phyloP scores from a whole-genome alignment of 2,797 vertebrate species.

The Eidolon dupreanum region DNA sequence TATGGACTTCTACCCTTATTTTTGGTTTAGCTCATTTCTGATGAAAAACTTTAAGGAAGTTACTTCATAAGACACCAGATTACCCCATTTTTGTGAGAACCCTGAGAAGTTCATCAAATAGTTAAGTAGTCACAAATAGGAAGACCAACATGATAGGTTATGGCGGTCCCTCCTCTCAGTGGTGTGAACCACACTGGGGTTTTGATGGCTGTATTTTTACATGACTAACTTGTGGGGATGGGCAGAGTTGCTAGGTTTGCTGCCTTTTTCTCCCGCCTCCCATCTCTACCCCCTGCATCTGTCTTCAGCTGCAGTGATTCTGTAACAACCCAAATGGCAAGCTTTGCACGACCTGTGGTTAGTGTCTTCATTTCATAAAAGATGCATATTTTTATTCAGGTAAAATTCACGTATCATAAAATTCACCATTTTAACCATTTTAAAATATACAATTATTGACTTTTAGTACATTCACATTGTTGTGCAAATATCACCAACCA shows the following conservation, averaged over 20 bases:
- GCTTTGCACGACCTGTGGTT: constrained; percentile 53
- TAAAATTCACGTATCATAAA: background rate
- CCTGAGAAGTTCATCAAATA: background rate
- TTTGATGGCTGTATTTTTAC: background rate
- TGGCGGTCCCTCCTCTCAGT: background rate
- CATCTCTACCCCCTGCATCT: background rate
- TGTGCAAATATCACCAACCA: background rate
- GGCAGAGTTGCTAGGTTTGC: background rate
- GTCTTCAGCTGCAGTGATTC: background rate
- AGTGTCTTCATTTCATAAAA: background rate
- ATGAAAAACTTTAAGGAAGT: constrained; percentile 16
- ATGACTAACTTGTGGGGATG: background rate
- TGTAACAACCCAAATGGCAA: background rate
- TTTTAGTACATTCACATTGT: background rate
- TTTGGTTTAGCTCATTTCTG: constrained; percentile 2
- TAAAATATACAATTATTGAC: background rate
- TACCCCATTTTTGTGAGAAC: background rate
- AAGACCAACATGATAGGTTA: background rate
- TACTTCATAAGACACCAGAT: background rate
- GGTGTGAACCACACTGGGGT: constrained; percentile 63
- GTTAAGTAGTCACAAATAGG: constrained; percentile 9
- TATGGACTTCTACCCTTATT: background rate
- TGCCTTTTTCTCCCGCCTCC: background rate
- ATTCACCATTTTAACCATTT: background rate
- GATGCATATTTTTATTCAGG: background rate